Base-by-base conservation (phyloP, 2,888 invertebrate genomes). In the Steinernema hermaphroditum region DNA sequence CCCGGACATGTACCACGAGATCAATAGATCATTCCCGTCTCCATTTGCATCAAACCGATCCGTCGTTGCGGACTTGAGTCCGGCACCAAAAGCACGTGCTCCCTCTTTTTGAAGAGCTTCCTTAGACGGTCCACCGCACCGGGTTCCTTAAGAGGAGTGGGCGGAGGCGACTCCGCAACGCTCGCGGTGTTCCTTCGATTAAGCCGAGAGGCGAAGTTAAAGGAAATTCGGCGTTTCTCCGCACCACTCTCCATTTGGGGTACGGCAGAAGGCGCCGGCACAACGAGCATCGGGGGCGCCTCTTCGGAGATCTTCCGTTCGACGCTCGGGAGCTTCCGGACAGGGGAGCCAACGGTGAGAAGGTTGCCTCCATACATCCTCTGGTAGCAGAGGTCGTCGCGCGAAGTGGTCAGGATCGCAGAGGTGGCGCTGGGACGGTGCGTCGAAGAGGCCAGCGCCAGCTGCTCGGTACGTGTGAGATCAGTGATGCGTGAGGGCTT, bases 401-500 rank as follows among this genome's bases (percentile, higher is more conserved):
- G 29, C 16, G 62, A 62, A 32, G 62, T 62, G 27, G 62, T 62
- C 32, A 62, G 62, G 27, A 62, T 32, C 32, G 62, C 62, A 8
- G 62, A 62, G 29, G 62, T 62, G 2, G 62, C 62, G 34, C 32
- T 32, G 29, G 62, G 62, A 12, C 62, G 2, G n/a, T 62, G 62
- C 16, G 46, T 46, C 16, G 62, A 32, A 12, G 62, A 62, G 16
- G 62, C 27, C 8, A 62, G 32, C 16, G 62, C 62, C 9, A 62
- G 34, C 62, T 62, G 62, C 32, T 62, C 62, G 16, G 62, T 62
- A 14, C 34, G 29, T 16, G 62, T 62, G 32, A 62, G 34, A 29
- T 62, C 62, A 14, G 62, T 62, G 54, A 54, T 54, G 54, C 54
- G 62, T 14, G 62, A 62, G 16, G 62, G 62, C 34, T 62, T 62